Evolutionary conservation across 2,888 invertebrate genomes (phyloP).

Genomic region (Oligia fasciuncula): DNA sequence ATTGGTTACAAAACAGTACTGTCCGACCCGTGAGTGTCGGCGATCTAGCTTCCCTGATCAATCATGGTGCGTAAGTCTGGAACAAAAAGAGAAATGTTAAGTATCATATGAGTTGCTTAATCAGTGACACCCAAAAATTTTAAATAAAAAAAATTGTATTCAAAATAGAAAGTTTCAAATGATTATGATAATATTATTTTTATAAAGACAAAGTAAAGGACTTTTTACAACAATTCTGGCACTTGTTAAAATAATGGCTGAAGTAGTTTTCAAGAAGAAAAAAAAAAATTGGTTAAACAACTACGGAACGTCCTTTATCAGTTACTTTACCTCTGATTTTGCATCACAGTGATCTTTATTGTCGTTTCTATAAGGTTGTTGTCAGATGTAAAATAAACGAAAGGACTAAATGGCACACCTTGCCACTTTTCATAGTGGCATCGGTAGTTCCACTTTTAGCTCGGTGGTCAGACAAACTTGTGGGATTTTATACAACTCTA

Average conservation of each 20-base stretch:
- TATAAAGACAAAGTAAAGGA: background rate
- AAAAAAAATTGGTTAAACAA: too few species aligned
- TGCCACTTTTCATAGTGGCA: background rate
- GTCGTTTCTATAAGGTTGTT: background rate
- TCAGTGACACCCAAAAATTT: background rate
- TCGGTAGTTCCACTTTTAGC: background rate
- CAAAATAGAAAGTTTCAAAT: background rate
- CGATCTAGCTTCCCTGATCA: conserved; percentile 77
- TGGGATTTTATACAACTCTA: background rate
- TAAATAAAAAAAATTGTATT: background rate
- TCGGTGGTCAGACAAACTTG: background rate
- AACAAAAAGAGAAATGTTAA: conserved; percentile 64
- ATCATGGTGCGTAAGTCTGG: conserved; percentile 76
- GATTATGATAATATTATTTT: background rate
- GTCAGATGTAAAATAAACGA: background rate
- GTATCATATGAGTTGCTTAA: background rate
- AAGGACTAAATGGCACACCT: background rate
- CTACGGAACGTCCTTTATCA: background rate
- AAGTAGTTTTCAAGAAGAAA: too few species aligned
- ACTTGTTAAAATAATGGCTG: background rate
- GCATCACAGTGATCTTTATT: background rate
- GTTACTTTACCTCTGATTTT: background rate
- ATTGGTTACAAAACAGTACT: conserved; percentile 87
- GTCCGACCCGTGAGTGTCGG: conserved; percentile 77
- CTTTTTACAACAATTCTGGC: background rate